Percentiles rank a stretch among this genome's conserved stretches.
phyloP scores from a whole-genome alignment of 1,140 invertebrate species.

The Euura lappo region DNA sequence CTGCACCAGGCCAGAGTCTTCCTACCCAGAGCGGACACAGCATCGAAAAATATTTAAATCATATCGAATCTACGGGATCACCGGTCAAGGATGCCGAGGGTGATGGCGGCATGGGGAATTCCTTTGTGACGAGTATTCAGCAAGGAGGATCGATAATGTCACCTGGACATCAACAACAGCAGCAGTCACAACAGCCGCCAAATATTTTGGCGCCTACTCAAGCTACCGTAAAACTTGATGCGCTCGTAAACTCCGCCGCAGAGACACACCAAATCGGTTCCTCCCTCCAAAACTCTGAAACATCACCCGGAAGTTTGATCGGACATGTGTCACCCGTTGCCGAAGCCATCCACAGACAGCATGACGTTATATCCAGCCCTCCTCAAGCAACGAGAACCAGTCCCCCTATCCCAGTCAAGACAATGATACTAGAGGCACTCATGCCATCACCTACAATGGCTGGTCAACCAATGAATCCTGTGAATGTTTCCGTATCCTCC shows the following conservation, averaged over 20 bases:
- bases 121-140: constrained; percentile 54
- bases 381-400: constrained; percentile 47
- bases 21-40: constrained; percentile 64
- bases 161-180: constrained; percentile 41
- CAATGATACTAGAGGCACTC: constrained; percentile 62
- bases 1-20: constrained; percentile 53
- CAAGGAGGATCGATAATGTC: constrained; percentile 60
- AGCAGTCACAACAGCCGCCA: constrained; percentile 54
- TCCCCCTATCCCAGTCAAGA: constrained; percentile 56
- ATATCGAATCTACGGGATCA: constrained; percentile 52
- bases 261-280: constrained; percentile 63
- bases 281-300: constrained; percentile 40
- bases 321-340: constrained; percentile 33
- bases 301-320: constrained; percentile 49
- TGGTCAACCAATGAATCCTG: constrained; percentile 42
- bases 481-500: constrained; percentile 41
- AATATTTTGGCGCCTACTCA: constrained; percentile 50
- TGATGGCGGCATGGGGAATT: constrained; percentile 50
- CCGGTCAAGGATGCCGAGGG: constrained; percentile 39
- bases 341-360: constrained; percentile 25
- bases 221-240: constrained; percentile 66
- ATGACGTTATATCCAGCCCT: constrained; percentile 43
- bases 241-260: constrained; percentile 68
- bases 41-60: constrained; percentile 67
- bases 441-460: constrained; percentile 53